phyloP scores from a whole-genome alignment of 2,113 vertebrate species.

The Columbina picui region DNA sequence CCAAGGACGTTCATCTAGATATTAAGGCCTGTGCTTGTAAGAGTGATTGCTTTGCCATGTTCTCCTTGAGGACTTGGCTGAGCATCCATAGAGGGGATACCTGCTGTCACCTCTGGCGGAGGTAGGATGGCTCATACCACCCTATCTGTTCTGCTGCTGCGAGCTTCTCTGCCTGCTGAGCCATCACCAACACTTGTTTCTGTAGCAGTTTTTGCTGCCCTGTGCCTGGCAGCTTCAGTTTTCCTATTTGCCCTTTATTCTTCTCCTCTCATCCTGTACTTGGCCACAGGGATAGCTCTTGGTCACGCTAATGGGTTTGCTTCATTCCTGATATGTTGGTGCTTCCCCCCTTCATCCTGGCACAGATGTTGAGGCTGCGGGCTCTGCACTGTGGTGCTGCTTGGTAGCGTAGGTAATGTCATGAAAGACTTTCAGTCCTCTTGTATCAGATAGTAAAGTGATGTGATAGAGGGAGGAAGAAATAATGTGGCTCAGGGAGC shows the following conservation, averaged over 20 bases:
- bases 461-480: background rate
- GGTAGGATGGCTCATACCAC: background rate
- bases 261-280: background rate
- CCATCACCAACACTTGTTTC: background rate
- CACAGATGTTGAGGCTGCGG: background rate
- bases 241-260: background rate
- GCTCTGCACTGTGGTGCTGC: background rate
- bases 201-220: background rate
- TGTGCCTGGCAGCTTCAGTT: background rate
- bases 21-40: background rate
- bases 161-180: background rate
- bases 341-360: background rate
- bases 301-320: background rate
- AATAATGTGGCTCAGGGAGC: background rate
- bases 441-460: background rate
- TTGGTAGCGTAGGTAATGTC: background rate
- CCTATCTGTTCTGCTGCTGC: background rate
- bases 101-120: accelerated
- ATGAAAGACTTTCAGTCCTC: background rate
- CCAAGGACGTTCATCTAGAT: background rate
- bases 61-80: background rate
- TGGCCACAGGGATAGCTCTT: background rate
- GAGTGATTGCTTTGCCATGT: background rate
- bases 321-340: background rate
- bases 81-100: background rate